Base-by-base conservation (phyloP, 2,888 invertebrate genomes). In the Antheraea yamamai region DNA sequence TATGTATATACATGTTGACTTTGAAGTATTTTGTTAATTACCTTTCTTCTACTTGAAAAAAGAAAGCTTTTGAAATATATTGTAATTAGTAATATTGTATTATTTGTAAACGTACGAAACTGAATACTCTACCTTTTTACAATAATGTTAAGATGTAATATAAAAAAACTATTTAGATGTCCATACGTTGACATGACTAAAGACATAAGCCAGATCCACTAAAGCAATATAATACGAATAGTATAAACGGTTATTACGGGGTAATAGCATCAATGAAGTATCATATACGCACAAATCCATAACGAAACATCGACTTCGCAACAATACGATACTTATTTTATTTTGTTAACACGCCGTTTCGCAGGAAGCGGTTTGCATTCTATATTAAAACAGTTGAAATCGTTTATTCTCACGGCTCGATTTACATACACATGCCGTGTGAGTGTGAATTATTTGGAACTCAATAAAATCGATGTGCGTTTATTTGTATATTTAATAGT, bases 371-470 rank as follows among this genome's bases (percentile, higher is more conserved):
- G 26, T 76, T 77, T 77, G 74, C 58, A 39, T 51, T 30, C 47
- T 64, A 72, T 72, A 61, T 72, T 61, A 75, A 72, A 61, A 72
- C 61, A 72, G 72, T 75, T 75, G 39, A 75, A 77, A 78, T 80
- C 76, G 75, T 73, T 75, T 75, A 76, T 79, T 79, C 78, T 78
- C 79, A 77, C 74, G 76, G 75, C n/a, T 80, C 78, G 47, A 71
- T 74, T 81, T 79, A 78, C 78, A 77, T 74, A 75, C 77, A 80
- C 78, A 30, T 47, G 58, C 61, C 72, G 80, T 81, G 80, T 73
- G 81, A 81, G 81, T 73, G 80, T 73, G 81, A 82, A 81, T 73
- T 77, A 77, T 35, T 72, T 75, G 30, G n/a, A 71, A 58, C 55
- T 75, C 61, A 76, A 76, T 75, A 58, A 61, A 23, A 61, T 61